A percentile compares a stretch with the other conserved stretches of the same genome.
These are phyloP conservation scores for Ochotona curzoniae DNA, from an alignment of 2,113 vertebrate species.

Conservation along the genomic window DNA sequence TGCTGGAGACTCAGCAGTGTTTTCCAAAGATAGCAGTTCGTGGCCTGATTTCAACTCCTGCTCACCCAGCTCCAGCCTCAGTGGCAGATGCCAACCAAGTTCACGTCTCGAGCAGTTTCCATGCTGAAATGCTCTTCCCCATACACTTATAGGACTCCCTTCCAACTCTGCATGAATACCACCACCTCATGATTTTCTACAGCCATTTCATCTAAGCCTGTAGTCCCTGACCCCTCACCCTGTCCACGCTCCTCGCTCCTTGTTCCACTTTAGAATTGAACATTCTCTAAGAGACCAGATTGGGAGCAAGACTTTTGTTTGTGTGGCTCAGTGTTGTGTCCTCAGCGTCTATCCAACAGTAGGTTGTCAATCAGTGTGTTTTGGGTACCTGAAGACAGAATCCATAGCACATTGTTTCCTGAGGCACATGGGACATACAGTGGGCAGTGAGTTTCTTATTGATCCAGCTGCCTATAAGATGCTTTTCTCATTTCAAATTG, in stretches of 20 bases:
- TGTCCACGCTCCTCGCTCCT: not conserved
- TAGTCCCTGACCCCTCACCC: not conserved
- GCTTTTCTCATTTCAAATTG: slow-evolving; percentile 64
- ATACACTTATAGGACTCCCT: not conserved
- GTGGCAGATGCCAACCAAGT: not conserved
- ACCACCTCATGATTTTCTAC: not conserved
- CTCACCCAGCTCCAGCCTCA: not conserved
- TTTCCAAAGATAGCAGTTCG: not conserved
- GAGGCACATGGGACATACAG: not conserved
- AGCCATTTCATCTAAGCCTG: not conserved
- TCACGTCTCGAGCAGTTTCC: not conserved
- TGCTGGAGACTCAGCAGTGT: too few species aligned
- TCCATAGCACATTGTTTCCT: not conserved
- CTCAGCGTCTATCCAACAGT: not conserved
- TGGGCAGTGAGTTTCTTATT: not conserved
- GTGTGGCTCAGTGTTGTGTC: not conserved
- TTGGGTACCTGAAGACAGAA: not conserved
- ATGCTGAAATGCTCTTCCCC: not conserved
- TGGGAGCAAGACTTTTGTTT: not conserved
- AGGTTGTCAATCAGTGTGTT: not conserved
- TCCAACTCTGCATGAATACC: not conserved
- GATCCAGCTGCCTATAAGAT: not conserved
- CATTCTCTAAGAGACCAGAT: not conserved
- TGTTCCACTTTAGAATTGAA: not conserved
- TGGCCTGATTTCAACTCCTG: not conserved